These are phyloP conservation scores for Drosophila nigrodunni DNA, from an alignment of 1,140 invertebrate species.

Conservation along the genomic window DNA sequence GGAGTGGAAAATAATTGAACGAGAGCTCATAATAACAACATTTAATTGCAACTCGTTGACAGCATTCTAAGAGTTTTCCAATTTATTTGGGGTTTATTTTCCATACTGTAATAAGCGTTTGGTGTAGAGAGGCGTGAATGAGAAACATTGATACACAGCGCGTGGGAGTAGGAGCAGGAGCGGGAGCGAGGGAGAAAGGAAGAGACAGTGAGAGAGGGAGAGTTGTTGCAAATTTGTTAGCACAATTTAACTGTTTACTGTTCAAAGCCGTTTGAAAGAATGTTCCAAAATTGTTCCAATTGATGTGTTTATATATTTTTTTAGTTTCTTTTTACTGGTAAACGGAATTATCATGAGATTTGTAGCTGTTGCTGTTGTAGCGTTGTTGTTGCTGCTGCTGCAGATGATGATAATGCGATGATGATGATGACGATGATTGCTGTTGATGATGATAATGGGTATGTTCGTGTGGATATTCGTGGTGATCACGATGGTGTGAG, in stretches of 20 bases:
- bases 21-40: slow-evolving; percentile 57
- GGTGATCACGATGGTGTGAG: slow-evolving; percentile 38
- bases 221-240: slow-evolving; percentile 57
- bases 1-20: slow-evolving; percentile 9
- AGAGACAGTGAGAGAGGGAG: slow-evolving; percentile 25
- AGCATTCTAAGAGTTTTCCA: slow-evolving; percentile 47
- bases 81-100: slow-evolving; percentile 43
- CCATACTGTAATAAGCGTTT: slow-evolving; percentile 47
- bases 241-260: slow-evolving; percentile 82
- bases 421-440: slow-evolving; percentile 40
- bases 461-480: slow-evolving; percentile 32
- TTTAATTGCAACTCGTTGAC: slow-evolving; percentile 46
- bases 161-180: background rate
- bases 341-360: slow-evolving; percentile 84
- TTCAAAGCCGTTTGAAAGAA: slow-evolving; percentile 71
- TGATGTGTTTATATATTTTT: slow-evolving; percentile 47
- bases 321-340: slow-evolving; percentile 73
- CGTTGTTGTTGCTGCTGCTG: slow-evolving; percentile 64
- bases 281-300: slow-evolving; percentile 65
- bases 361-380: slow-evolving; percentile 77
- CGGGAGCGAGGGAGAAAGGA: slow-evolving; percentile 3
- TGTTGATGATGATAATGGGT: slow-evolving; percentile 41
- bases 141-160: slow-evolving; percentile 21
- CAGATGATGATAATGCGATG: slow-evolving; percentile 51
- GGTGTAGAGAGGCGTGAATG: slow-evolving; percentile 67